Evolutionary conservation across 2,888 invertebrate genomes (phyloP), one percentile per base, ranked within the genome.

Genomic region (Cryptophagus acutangulus): DNA sequence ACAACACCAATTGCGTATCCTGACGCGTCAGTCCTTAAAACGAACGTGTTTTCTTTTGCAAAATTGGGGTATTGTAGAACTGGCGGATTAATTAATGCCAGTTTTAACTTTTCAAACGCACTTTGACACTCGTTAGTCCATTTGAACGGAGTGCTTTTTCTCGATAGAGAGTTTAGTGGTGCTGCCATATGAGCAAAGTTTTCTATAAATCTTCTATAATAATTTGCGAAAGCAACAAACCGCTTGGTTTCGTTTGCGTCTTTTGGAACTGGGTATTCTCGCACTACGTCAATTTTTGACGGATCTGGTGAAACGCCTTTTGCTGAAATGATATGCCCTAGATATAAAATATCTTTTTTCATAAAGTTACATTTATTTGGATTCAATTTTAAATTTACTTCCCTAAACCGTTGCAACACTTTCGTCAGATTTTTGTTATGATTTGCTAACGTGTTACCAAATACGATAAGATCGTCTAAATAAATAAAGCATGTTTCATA

Each of bases 221-320:
- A 45, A 43, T 48, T 51, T 14, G 46, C 46, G 30, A 50, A 52
- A 20, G 46, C 48, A 10, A 49, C 45, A 41, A 51, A 51, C 33
- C 45, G 36, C 38, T 45, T 48, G 15, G 28, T 44, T 38, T 41
- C 42, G 17, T 40, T 25, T 17, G 49, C 41, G 26, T 44, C 36
- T 35, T 45, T 47, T 33, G 48, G 43, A 17, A 40, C 34, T 17
- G 48, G 51, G 40, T 44, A 52, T 24, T 48, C 30, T 39, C 41
- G 37, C 17, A 48, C 29, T 8, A 30, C 41, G 25, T 35, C 28
- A 20, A 20, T 20, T 20, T 20, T 20, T 20, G 5, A 5, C 5
- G 20, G 20, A 20, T 20, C 20, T 20, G 20, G 20, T 20, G 20
- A 20, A 9, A 20, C 9, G 20, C 20, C 20, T 20, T 41, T 26